These are phyloP conservation scores for Agonopterix subpropinquella DNA, from an alignment of 2,888 invertebrate species.

Conservation along the genomic window DNA sequence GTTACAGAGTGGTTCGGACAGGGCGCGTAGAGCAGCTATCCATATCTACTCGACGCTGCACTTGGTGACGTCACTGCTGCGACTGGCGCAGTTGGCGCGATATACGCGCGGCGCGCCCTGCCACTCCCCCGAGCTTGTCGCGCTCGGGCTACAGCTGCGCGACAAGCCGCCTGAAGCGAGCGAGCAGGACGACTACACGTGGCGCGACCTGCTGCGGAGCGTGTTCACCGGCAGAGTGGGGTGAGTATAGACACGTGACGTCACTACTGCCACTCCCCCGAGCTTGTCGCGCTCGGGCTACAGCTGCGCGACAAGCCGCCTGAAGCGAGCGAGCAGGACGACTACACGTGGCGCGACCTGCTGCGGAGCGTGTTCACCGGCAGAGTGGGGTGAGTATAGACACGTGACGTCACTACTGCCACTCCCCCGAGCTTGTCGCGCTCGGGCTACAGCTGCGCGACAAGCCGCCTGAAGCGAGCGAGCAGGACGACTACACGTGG, in stretches of 20 bases:
- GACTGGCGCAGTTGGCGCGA: conserved; percentile 71
- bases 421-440: conserved; percentile 43
- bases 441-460: too few relatives aligned
- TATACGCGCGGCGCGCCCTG: conserved; percentile 73
- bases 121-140: conserved; percentile 67
- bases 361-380: neutral
- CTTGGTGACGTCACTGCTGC: conserved; percentile 48
- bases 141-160: conserved; percentile 76
- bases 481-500: conserved; percentile 74
- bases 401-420: conserved; percentile 26
- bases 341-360: conserved; percentile 59
- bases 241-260: conserved; percentile 29
- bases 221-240: conserved; percentile 60
- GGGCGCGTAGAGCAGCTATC: conserved; percentile 45
- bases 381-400: too few relatives aligned
- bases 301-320: conserved; percentile 75
- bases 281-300: conserved; percentile 50
- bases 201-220: conserved; percentile 36
- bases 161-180: conserved; percentile 61
- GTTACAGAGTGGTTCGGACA: conserved; percentile 22
- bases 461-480: conserved; percentile 26
- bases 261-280: conserved; percentile 57
- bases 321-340: conserved; percentile 71
- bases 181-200: conserved; percentile 32
- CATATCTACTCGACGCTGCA: conserved; percentile 64